phyloP scores from a whole-genome alignment of 2,113 vertebrate genomes.

The Ascaphus truei region DNA sequence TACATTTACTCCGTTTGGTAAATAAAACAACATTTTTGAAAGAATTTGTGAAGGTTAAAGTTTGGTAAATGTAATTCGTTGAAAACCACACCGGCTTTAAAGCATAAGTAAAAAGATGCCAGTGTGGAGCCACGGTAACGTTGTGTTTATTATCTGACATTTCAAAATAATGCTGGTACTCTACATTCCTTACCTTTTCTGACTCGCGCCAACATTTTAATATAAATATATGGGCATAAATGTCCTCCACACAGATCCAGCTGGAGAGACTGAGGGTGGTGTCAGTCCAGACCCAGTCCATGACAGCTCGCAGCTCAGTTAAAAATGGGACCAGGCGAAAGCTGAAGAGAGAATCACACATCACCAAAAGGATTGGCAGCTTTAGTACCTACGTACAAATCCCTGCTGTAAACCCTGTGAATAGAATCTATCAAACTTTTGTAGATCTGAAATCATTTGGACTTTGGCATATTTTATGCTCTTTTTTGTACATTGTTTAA shows the following conservation, averaged over 20 bases:
- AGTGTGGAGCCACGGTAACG: too few relatives aligned
- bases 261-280: slow-evolving; percentile 95
- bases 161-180: too few relatives aligned
- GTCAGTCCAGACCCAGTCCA: slow-evolving; percentile 99
- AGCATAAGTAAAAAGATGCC: too few relatives aligned
- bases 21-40: too few relatives aligned
- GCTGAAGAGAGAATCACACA: slow-evolving; percentile 55
- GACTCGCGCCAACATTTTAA: slow-evolving; percentile 98
- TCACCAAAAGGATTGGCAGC: background rate
- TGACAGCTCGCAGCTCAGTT: slow-evolving; percentile 92
- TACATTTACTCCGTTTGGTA: too few relatives aligned
- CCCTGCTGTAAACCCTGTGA: too few relatives aligned
- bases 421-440: background rate
- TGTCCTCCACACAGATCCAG: slow-evolving; percentile 98
- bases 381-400: background rate
- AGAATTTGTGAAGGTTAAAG: too few relatives aligned
- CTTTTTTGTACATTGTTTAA: too few relatives aligned
- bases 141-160: too few relatives aligned
- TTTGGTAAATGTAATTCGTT: too few relatives aligned
- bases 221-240: slow-evolving; percentile 97
- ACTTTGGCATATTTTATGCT: too few relatives aligned
- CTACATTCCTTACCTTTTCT: slow-evolving; percentile 78
- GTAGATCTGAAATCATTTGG: background rate
- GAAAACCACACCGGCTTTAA: too few relatives aligned
- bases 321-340: slow-evolving; percentile 94